Evolutionary conservation across 2,113 vertebrate genomes (phyloP).

Genomic region (Lates calcarifer): DNA sequence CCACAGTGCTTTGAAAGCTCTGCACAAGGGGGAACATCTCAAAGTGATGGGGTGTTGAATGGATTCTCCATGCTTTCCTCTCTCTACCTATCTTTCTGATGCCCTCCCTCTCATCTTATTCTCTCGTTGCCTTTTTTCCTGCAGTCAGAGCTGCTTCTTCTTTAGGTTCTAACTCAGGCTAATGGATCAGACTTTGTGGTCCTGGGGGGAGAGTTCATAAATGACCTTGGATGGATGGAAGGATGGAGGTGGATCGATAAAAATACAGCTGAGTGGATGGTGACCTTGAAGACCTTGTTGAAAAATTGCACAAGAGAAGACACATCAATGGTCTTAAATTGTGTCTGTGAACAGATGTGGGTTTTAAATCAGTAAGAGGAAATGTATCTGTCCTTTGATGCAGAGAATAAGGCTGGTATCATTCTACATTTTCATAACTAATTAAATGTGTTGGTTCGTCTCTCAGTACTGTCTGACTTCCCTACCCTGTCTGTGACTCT

Average conservation of each 20-base stretch:
- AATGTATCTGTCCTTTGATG: neutral
- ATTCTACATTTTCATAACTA: neutral
- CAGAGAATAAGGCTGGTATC: neutral
- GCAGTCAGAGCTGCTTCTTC: neutral
- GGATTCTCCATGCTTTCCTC: slow-evolving; percentile 43
- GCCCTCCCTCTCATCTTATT: slow-evolving; percentile 21
- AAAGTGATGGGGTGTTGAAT: slow-evolving; percentile 41
- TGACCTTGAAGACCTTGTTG: neutral
- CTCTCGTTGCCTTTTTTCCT: slow-evolving; percentile 14
- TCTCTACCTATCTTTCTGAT: slow-evolving; percentile 30
- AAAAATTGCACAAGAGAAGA: neutral
- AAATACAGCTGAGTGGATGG: neutral
- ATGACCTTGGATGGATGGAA: slow-evolving; percentile 3
- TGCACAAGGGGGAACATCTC: slow-evolving; percentile 31
- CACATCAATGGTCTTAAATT: neutral
- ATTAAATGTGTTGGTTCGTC: too few species aligned
- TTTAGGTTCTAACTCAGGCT: slow-evolving; percentile 10
- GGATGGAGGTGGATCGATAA: neutral
- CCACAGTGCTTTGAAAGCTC: slow-evolving; percentile 33
- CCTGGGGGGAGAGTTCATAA: neutral
- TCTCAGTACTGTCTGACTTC: too few species aligned
- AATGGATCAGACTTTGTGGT: neutral
- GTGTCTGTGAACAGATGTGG: neutral
- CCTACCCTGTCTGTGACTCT: too few species aligned
- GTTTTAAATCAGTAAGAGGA: neutral